These are phyloP conservation scores for Columba livia DNA, from an alignment of 2,113 vertebrate species.

Conservation along the genomic window DNA sequence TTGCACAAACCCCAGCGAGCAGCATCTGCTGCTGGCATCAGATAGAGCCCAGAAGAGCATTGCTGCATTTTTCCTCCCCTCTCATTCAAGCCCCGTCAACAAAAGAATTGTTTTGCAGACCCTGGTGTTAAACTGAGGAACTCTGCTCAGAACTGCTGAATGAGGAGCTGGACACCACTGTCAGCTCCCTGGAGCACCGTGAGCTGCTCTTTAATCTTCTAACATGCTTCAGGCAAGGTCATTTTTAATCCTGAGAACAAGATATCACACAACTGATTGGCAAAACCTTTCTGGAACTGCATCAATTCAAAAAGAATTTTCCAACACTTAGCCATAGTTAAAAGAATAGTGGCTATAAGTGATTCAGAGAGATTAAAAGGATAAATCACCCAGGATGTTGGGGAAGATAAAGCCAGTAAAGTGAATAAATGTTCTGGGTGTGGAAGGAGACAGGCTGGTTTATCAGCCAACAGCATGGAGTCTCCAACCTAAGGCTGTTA, in stretches of 20 bases:
- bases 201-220: constrained; percentile 29
- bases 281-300: constrained; percentile 40
- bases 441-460: constrained; percentile 51
- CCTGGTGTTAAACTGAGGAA: not conserved
- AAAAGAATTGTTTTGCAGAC: not conserved
- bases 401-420: constrained; percentile 44
- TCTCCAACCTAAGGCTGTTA: constrained; percentile 46
- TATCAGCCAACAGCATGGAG: constrained; percentile 52
- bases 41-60: not conserved
- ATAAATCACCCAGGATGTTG: constrained; percentile 9
- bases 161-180: constrained; percentile 27
- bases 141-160: not conserved
- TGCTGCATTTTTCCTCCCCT: not conserved
- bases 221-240: constrained; percentile 25
- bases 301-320: constrained; percentile 49
- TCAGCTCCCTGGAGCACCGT: not conserved
- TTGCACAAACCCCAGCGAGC: not conserved
- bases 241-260: constrained; percentile 50
- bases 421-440: constrained; percentile 46
- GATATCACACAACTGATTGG: constrained; percentile 29
- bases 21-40: not conserved
- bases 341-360: constrained; percentile 50
- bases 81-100: not conserved
- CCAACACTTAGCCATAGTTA: constrained; percentile 30
- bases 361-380: constrained; percentile 53